Percentiles rank a stretch among this genome's conserved stretches.
Evolutionary conservation across 2,797 vertebrate genomes (phyloP).

Genomic region (Orestias chungarensis): DNA sequence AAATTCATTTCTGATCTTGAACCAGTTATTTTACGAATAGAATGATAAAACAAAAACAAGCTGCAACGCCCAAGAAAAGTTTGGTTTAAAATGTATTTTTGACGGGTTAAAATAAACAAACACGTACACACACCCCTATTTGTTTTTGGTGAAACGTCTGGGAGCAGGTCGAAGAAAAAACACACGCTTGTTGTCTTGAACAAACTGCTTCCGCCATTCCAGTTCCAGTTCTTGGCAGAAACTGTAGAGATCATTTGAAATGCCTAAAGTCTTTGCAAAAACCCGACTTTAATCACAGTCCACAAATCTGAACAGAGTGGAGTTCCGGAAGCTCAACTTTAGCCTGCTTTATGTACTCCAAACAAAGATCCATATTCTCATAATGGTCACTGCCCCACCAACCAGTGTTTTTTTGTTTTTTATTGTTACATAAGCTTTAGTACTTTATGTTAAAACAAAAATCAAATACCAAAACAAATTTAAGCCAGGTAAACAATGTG

Average conservation of each 20-base stretch:
- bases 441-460: too few relatives aligned
- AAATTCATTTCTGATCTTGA: too few relatives aligned
- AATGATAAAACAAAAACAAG: neutral
- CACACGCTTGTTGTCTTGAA: neutral
- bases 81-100: neutral
- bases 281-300: neutral
- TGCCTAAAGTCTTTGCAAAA: neutral
- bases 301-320: neutral
- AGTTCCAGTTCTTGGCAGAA: neutral
- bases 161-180: neutral
- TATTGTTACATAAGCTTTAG: too few relatives aligned
- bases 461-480: too few relatives aligned
- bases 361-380: neutral
- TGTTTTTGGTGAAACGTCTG: neutral
- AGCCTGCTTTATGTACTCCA: neutral
- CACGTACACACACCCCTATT: neutral
- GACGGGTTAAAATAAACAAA: neutral
- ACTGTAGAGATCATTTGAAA: neutral
- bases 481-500: too few relatives aligned
- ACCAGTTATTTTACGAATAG: too few relatives aligned
- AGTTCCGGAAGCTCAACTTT: neutral
- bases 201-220: neutral
- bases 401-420: too few relatives aligned
- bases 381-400: too few relatives aligned
- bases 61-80: neutral